Base-by-base conservation (phyloP, 1,140 invertebrate genomes). In the Lordiphosa mommai region DNA sequence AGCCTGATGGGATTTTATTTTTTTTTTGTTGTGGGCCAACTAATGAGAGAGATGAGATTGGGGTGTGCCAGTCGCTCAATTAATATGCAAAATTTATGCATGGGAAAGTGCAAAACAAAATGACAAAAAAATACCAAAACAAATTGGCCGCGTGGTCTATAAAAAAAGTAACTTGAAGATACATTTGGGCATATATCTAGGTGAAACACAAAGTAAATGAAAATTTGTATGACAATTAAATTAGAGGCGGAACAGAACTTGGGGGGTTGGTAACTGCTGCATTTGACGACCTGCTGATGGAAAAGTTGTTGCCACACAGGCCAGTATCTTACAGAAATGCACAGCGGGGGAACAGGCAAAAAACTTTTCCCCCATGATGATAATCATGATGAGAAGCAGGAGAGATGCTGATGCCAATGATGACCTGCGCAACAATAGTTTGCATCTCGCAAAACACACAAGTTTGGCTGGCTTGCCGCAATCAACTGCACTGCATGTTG, bases 41-140 rank as follows among this genome's bases (percentile, higher is more conserved):
- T 80, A 82, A 82, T 76, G 59, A 66, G 34, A 7, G n/a, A 33
- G 50, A 16, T 12, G 43, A 38, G 36, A 37, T 20, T 20, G 34
- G 16, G 29, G 16, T 17, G 10, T 57, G 57, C 60, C 55, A 58
- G 61, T 55, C 77, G 56, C 77, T 76, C 76, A 82, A 82, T 82
- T 82, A 82, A 82, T 84, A 82, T 82, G 76, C 76, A 76, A 82
- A 82, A 82, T 82, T 82, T 82, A 82, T 82, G 77, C 76, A 82
- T 84, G 77, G 76, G 76, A 80, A 84, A 82, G 71, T 63, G 76
- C 77, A 84, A 82, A 79, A 80, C 72, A 77, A 77, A 77, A 27
- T 27, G 7, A 73, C 66, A 71, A 60, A 49, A 44, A 59, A 44
- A 30, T 59, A 47, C 51, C 74, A 59, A 80, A 82, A 80, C 74